Evolutionary conservation across 2,888 invertebrate genomes (phyloP), one percentile per base, ranked within the genome.

Genomic region (Tribolium freemani): DNA sequence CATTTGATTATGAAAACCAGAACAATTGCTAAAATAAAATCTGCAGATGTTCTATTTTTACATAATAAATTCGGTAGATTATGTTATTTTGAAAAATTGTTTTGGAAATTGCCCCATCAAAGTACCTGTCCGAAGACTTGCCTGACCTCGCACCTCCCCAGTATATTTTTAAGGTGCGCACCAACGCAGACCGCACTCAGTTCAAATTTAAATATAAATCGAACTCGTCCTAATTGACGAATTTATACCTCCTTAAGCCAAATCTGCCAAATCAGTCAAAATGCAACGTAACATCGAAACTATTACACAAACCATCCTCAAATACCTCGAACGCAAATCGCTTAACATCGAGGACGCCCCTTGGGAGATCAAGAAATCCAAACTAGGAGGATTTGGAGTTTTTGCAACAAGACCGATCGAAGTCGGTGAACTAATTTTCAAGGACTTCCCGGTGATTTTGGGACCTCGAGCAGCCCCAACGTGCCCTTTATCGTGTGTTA

Each of bases 301-400:
- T 5, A 58, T 71, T 26, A 53, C 31, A 1, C 10, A 21, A 60
- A 60, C 48, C 0, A 71, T 71, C 10, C 13, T 5, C 10, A 11
- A 60, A 16, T 67, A 60, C 20, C 61, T 66, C 9, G 30, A 53
- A 45, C 57, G 67, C 6, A 60, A 71, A 11, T 50, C 53, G 5
- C 51, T 71, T n/a, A 9, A 0, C n/a, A 21, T 9, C 26, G 75
- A 77, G 20, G 79, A 87, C 79, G 79, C 83, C 48, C 87, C 88
- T 80, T 94, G 94, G 93, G 88, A 83, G 69, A 87, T 94, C 69
- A 87, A 84, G 61, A 86, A 88, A 75, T 93, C 94, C 0, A 79
- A 86, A 11, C 82, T 92, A 5, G 90, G 91, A 51, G 94, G 94
- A 5, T 90, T 93, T 16, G 94, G 94, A 1, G 83, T 95, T 1